Conservation (phyloP, 2,113 vertebrate species). For the Malurus cyaneus region DNA sequence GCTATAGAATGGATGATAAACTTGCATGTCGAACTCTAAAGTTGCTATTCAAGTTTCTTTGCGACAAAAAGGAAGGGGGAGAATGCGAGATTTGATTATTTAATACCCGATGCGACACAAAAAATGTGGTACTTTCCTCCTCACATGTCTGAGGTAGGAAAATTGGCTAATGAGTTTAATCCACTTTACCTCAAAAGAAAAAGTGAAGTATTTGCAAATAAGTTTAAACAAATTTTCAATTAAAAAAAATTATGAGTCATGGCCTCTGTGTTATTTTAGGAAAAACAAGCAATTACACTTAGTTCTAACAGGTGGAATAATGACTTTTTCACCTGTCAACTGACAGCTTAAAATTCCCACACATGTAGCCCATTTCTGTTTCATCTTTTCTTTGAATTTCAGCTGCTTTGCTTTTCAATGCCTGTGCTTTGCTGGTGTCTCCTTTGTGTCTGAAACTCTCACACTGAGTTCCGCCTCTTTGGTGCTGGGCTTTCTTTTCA, state of each 20-base stretch:
- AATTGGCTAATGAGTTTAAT: conserved; percentile 31
- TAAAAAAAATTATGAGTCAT: conserved; percentile 9
- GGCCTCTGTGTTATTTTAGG: conserved; percentile 46
- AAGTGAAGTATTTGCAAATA: conserved; percentile 43
- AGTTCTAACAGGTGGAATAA: conserved; percentile 74
- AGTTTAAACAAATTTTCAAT: conserved; percentile 42
- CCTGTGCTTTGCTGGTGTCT: conserved; percentile 82
- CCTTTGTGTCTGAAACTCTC: conserved; percentile 88
- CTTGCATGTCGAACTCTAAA: not conserved
- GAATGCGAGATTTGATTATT: not conserved
- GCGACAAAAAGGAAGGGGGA: not conserved
- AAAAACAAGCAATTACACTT: conserved; percentile 64
- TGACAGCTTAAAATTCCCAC: conserved; percentile 79
- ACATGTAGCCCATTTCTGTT: conserved; percentile 75
- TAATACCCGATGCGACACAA: not conserved
- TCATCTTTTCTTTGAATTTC: conserved; percentile 77
- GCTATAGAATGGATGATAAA: conserved; percentile 29
- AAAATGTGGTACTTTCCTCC: not conserved
- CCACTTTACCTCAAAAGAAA: conserved; percentile 23
- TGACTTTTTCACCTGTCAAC: conserved; percentile 77
- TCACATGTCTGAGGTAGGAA: not conserved
- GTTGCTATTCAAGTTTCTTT: not conserved
- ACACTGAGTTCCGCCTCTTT: conserved; percentile 86
- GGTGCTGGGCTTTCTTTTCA: conserved; percentile 88
- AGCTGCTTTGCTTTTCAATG: conserved; percentile 78